Evolutionary conservation across 1,140 invertebrate species (phyloP), one percentile per base, ranked within the genome.

Genomic region (Gryllus bimaculatus): DNA sequence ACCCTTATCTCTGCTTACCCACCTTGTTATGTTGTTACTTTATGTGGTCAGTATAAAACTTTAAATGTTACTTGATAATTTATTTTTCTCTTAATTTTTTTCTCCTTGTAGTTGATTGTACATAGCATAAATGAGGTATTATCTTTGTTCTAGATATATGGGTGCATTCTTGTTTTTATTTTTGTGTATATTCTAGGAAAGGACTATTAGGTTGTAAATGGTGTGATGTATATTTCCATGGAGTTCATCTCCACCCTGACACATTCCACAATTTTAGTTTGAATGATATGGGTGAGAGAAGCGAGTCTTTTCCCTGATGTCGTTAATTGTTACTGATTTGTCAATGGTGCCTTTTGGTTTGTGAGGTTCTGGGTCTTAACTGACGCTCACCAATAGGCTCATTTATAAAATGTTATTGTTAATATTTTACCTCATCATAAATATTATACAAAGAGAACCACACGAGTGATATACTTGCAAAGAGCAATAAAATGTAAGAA

Each of bases 391-490:
- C 54, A 66, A 66, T 10, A 66, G 54, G 54, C 54, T 66, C 54
- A 66, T 66, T 66, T 66, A 66, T 66, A 66, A 66, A 66, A 66
- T 66, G 54, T 66, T 66, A 66, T 66, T 66, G 54, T 66, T 66
- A 66, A 66, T 66, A 66, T 66, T 66, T 66, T 66, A 66, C 54
- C 54, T 66, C 54, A 66, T 66, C 54, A 66, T 66, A 39, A 39
- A 39, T 39, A 18, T 18, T 66, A 66, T 66, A 66, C 54, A 66
- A 66, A 66, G 26, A 66, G 10, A 66, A 66, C 10, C 18, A 66
- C 54, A 66, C 54, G 54, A 66, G 54, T 66, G 54, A 66, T 66
- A 66, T 66, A 13, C 54, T 66, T 66, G 54, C 54, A 66, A 66
- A 66, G 54, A 66, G 54, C 54, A 66, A 66, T 66, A 18, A 10